These are phyloP conservation scores for Pseudomyrmex gracilis DNA, from an alignment of 1,140 invertebrate genomes.

Conservation along the genomic window DNA sequence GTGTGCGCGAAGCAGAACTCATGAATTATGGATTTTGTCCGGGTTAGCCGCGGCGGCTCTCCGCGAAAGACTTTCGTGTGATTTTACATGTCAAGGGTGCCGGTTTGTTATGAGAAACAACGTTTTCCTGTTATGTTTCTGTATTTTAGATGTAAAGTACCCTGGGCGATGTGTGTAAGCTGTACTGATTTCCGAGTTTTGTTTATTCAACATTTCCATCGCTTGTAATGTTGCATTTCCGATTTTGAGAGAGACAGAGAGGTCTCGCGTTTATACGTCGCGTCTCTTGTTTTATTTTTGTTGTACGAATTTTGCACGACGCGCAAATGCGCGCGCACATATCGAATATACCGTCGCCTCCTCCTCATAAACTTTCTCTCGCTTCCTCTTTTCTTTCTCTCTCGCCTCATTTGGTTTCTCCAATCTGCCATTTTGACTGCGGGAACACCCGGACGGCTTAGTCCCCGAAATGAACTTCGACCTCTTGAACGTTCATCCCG, in stretches of 20 bases:
- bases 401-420: slow-evolving; percentile 20
- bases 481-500: slow-evolving; percentile 54
- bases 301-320: neutral
- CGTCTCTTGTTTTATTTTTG: neutral
- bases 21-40: slow-evolving; percentile 17
- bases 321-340: neutral
- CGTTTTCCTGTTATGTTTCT: neutral
- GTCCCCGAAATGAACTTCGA: slow-evolving; percentile 69
- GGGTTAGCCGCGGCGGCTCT: too few relatives aligned
- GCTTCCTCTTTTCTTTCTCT: neutral
- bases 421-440: slow-evolving; percentile 26
- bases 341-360: neutral
- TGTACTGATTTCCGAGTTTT: neutral
- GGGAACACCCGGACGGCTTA: slow-evolving; percentile 23
- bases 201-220: neutral
- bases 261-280: too few relatives aligned
- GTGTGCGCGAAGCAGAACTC: neutral
- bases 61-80: neutral
- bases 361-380: neutral
- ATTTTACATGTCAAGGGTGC: slow-evolving; percentile 3
- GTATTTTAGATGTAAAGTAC: neutral
- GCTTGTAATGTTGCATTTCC: neutral
- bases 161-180: too few relatives aligned
- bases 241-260: neutral
- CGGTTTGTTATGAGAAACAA: neutral